Base-by-base conservation (phyloP, 2,888 invertebrate species). In the Scaptomyza polygonia region DNA sequence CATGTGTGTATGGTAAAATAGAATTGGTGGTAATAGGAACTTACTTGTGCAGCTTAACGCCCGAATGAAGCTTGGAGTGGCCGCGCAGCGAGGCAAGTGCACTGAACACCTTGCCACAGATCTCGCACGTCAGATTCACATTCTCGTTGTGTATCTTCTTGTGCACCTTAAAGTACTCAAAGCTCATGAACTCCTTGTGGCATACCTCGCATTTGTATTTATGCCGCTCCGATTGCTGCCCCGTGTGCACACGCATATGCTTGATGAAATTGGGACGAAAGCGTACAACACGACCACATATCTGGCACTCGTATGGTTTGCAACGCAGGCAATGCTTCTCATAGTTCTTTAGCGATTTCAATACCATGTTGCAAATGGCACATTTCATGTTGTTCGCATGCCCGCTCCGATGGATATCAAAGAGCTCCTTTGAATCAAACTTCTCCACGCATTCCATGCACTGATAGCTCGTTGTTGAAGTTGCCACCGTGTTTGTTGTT, bases 111-210 rank as follows among this genome's bases (percentile, higher is more conserved):
- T 93, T 93, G 54, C 92, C 93, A 70, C 93, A 93, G 44, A 92
- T 92, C 66, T 93, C 92, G 73, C 93, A 93, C 16, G 92, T 92
- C 62, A 93, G 91, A 53, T 93, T 93, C 52, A 93, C 93, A 52
- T 92, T 91, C 57, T 93, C 93, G 14, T 92, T 93, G 89, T 93
- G 93, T 32, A 93, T 93, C 83, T 94, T 94, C 76, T 93, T 93
- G 89, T 94, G 94, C 55, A 93, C 93, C 78, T 93, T 91, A 65
- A 93, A 93, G 91, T 93, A 93, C 30, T 93, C 92, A 55, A 92
- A 90, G 71, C 93, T 92, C 89, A 93, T 93, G 69, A 93, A 93
- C 77, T 93, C 93, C 83, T 93, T 93, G 73, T 93, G 92, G 83
- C 93, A 93, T 8, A 92, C 91, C 53, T 92, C 92, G 80, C 93